phyloP scores from a whole-genome alignment of 2,797 vertebrate genomes.

The Arnoldichthys spilopterus region DNA sequence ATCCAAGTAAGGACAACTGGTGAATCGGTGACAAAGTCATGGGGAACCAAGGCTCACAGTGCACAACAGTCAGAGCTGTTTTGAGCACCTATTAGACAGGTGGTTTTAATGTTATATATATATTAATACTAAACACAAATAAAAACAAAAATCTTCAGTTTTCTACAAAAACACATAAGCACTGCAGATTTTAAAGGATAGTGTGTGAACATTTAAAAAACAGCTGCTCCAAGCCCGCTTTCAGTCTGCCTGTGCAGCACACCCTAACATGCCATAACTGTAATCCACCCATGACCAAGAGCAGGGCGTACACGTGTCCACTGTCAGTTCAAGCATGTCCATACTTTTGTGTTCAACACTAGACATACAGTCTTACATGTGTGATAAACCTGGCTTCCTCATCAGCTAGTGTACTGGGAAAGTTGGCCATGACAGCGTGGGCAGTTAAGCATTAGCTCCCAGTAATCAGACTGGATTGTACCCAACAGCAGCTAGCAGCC shows the following conservation, averaged over 20 bases:
- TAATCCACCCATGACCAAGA: neutral
- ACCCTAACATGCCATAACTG: neutral
- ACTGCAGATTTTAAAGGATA: neutral
- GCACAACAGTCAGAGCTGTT: too few relatives aligned
- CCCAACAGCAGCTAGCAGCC: slow-evolving; percentile 2
- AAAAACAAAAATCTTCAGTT: neutral
- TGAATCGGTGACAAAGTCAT: too few relatives aligned
- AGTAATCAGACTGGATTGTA: slow-evolving; percentile 31
- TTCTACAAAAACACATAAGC: neutral
- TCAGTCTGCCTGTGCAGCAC: neutral
- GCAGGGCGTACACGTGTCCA: neutral
- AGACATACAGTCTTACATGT: slow-evolving; percentile 14
- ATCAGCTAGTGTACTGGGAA: slow-evolving; percentile 38
- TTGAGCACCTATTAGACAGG: too few relatives aligned
- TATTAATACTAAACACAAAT: neutral
- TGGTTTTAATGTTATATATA: too few relatives aligned
- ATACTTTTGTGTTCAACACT: neutral
- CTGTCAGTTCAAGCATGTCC: neutral
- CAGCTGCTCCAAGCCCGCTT: neutral
- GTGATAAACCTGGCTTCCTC: slow-evolving; percentile 11
- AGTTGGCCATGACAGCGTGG: slow-evolving; percentile 3
- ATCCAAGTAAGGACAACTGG: too few relatives aligned
- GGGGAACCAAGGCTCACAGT: too few relatives aligned
- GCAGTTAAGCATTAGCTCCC: slow-evolving; percentile 6
- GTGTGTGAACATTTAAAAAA: neutral